Evolutionary conservation across 2,797 vertebrate species (phyloP), one percentile per base, ranked within the genome.

Genomic region (Echiichthys vipera): DNA sequence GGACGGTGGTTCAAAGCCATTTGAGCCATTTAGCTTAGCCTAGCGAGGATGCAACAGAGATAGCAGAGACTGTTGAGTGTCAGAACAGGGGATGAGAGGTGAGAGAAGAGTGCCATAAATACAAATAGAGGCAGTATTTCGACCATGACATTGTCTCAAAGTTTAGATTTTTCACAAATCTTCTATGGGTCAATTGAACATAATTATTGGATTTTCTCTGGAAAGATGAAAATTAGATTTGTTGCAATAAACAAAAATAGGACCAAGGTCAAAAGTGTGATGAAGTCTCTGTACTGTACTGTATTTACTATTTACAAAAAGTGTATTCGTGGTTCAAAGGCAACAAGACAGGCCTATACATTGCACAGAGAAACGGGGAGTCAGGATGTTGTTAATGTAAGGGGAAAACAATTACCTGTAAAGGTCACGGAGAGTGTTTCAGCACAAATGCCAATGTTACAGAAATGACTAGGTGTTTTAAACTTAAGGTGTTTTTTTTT

Each of bases 371-470:
- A 15, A 34, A 20, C 7, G 18, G 24, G 25, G 36, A 30, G 62
- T 49, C 10, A 22, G 17, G 7, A 20, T 49, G 59, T 37, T 68
- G 42, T 51, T 53, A 62, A 63, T 75, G 42, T 58, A 56, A 24
- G 66, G 58, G 5, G 25, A 2, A 25, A 1, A 7, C 62, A 81
- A 75, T 84, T 78, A 84, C 69, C 63, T 77, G 37, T 51, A 82
- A 91, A 90, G 83, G 90, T 84, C 82, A 84, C 17, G 25, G 57
- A 43, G 47, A 61, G 17, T 57, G 34, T 81, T 57, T 82, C 70
- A 55, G 62, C 79, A 87, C 17, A 87, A 86, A 88, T 85, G 81
- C 57, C 67, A 67, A 30, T 34, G 36, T 17, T 63, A 39, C 43
- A 65, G 36, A 71, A 78, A 65, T 51, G 24, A 68, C 27, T 11